These are phyloP conservation scores for Sycophaga agraensis DNA, from an alignment of 1,140 invertebrate species.

Conservation along the genomic window DNA sequence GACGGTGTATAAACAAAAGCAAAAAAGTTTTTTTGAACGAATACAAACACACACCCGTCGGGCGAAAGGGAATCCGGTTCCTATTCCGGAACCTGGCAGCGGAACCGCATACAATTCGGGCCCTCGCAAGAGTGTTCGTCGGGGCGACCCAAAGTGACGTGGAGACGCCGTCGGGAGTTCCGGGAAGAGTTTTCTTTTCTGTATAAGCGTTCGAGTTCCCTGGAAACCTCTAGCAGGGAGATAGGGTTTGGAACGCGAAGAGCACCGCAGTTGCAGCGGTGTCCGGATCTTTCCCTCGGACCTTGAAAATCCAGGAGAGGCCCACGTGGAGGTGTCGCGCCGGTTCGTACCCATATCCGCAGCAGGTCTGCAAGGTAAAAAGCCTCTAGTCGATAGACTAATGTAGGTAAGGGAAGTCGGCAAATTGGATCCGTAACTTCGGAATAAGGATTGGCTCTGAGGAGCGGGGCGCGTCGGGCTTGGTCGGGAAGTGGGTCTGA, in stretches of 20 bases:
- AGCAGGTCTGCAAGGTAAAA: conserved; percentile 4
- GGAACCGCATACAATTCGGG: conserved; percentile 68
- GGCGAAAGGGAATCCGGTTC: conserved; percentile 73
- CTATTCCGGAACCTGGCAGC: conserved; percentile 74
- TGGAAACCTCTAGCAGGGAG: conserved; percentile 73
- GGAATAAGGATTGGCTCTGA: conserved; percentile 77
- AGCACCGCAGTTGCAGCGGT: conserved; percentile 71
- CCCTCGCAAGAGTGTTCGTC: conserved; percentile 62
- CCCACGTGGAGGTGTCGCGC: conserved; percentile 66
- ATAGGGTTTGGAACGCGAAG: conserved; percentile 71
- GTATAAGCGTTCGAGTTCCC: conserved; percentile 71
- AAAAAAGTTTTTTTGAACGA: too few species aligned
- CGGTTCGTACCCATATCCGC: conserved; percentile 64
- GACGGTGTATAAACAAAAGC: too few species aligned
- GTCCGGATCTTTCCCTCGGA: conserved; percentile 68
- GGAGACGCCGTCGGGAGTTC: conserved; percentile 72
- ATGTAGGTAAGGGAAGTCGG: conserved; percentile 87
- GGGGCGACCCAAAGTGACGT: conserved; percentile 67
- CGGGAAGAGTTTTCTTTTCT: conserved; percentile 81
- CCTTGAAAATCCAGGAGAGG: conserved; percentile 78
- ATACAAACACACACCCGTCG: conserved; percentile 55
- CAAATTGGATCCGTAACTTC: conserved; percentile 82
- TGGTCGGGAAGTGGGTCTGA: conserved; percentile 60
- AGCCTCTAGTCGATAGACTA: conserved; percentile 79
- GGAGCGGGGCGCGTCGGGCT: conserved; percentile 60